phyloP scores from a whole-genome alignment of 2,888 invertebrate genomes.

The Platycheirus albimanus region DNA sequence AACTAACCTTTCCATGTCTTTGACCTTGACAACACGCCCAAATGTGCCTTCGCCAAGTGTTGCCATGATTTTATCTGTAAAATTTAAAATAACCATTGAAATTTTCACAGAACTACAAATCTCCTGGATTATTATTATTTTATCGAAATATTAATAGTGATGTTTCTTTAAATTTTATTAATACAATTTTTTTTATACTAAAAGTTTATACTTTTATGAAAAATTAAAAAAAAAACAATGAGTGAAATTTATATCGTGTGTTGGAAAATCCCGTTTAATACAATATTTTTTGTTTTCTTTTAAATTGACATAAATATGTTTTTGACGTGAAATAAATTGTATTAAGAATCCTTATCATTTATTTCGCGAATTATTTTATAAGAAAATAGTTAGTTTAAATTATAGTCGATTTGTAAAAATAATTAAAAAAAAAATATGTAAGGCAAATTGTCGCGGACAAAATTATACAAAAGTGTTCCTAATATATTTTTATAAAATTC shows the following conservation, averaged over 20 bases:
- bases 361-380: conserved; percentile 29
- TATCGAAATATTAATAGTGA: conserved; percentile 34
- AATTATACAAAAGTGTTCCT: conserved; percentile 11
- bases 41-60: conserved; percentile 99
- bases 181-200: conserved; percentile 44
- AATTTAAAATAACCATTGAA: conserved; percentile 82
- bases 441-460: conserved; percentile 9
- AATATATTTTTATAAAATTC: conserved; percentile 59
- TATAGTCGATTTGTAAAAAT: conserved; percentile 14
- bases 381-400: not conserved
- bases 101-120: conserved; percentile 51
- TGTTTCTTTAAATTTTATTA: conserved; percentile 63
- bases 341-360: conserved; percentile 33
- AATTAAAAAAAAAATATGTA: conserved; percentile 9
- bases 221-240: conserved; percentile 62
- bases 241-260: conserved; percentile 66
- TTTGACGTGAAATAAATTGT: conserved; percentile 56
- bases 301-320: conserved; percentile 43
- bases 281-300: conserved; percentile 8
- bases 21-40: conserved; percentile 99
- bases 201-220: conserved; percentile 67
- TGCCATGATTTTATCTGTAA: conserved; percentile 99
- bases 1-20: conserved; percentile 96
- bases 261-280: conserved; percentile 40
- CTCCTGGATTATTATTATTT: conserved; percentile 31